A percentile compares a stretch with the other conserved stretches of the same genome.
phyloP scores from a whole-genome alignment of 2,797 vertebrate species.

The Octomys mimax region DNA sequence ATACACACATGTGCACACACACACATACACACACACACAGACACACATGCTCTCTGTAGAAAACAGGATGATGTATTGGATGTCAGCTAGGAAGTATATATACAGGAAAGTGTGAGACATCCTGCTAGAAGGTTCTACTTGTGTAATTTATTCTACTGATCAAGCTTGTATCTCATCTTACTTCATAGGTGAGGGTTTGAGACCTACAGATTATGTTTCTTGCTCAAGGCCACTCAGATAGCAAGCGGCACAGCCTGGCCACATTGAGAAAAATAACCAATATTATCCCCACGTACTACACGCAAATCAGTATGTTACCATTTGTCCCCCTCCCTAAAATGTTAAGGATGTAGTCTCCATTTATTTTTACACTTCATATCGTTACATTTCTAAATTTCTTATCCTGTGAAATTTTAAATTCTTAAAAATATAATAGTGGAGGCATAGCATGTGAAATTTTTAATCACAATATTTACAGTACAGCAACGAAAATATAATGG shows the following conservation, averaged over 20 bases:
- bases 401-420: constrained; percentile 45
- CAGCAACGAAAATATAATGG: constrained; percentile 45
- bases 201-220: background rate
- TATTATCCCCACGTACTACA: background rate
- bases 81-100: background rate
- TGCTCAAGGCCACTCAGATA: background rate
- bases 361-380: background rate
- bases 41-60: background rate
- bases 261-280: background rate
- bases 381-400: too few species aligned
- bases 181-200: constrained; percentile 12
- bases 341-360: background rate
- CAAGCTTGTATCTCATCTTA: background rate
- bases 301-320: background rate
- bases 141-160: background rate
- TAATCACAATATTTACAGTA: constrained; percentile 59
- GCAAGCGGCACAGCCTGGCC: background rate
- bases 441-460: constrained; percentile 28
- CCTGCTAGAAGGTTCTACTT: background rate
- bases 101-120: background rate
- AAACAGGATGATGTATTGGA: background rate
- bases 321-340: background rate
- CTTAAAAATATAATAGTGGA: constrained; percentile 54
- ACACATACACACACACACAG: background rate
- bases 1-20: background rate